Base-by-base conservation (phyloP, 2,797 vertebrate species). In the Scolopax rusticola region DNA sequence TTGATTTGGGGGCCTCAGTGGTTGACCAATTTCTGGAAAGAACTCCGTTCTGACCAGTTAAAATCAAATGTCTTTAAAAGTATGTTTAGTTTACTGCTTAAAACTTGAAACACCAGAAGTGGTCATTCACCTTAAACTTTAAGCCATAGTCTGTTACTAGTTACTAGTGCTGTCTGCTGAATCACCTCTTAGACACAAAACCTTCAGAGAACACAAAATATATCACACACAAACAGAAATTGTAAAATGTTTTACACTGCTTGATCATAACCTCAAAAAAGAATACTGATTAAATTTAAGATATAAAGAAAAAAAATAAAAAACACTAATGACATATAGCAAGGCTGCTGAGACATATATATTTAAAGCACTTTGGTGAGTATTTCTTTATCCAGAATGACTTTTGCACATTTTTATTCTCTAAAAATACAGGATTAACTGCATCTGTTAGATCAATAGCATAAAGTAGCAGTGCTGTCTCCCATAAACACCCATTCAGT, bases 391-490 rank as follows among this genome's bases (percentile, higher is more conserved):
- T 83, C 15, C 57, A 93, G 70, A 82, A 83, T 32, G 18, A 68
- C 43, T 95, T 60, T 45, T 59, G 32, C 17, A 89, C 65, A 75
- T 80, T 91, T 86, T 86, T 87, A 27, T 36, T 87, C 63, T 93
- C 85, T 91, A 95, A 96, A 93, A 92, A 79, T 80, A 91, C 50
- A 87, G 38, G 15, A 93, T 91, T 92, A 93, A 88, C 87, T 51
- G 30, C 67, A 91, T 93, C 78, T 96, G 80, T 81, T 83, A 87
- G 75, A 92, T 89, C 95, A 92, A 79, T 77, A 93, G 85, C 28
- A 53, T 19, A 41, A 91, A 91, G 76, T 51, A 69, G 93, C 84
- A 80, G 68, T 40, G 40, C 41, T 65, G 12, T 51, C 92, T 79
- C 83, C 89, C 75, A 86, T 87, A 80, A 85, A 93, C 27, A 54